A percentile compares a stretch with the other conserved stretches of the same genome.
Conservation (phyloP, 2,888 invertebrate genomes). For the Nasonia oneida region DNA sequence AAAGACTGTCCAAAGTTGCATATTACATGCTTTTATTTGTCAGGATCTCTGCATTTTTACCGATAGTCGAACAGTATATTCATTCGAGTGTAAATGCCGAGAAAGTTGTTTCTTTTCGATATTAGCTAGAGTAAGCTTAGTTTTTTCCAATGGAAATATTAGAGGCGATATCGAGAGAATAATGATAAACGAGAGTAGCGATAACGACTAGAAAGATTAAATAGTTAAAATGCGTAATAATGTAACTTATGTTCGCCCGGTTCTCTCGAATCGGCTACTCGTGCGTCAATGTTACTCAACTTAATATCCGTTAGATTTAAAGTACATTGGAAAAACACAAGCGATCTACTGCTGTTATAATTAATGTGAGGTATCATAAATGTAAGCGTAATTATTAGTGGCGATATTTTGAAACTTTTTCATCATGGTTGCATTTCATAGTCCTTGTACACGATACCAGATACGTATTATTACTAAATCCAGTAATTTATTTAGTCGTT, state of each 20-base stretch:
- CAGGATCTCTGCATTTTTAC: not conserved
- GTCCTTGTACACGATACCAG: slow-evolving; percentile 27
- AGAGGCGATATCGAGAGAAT: slow-evolving; percentile 14
- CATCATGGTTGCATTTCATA: slow-evolving; percentile 24
- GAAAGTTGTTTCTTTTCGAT: slow-evolving; percentile 47
- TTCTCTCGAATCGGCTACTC: slow-evolving; percentile 42
- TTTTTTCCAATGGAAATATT: slow-evolving; percentile 57
- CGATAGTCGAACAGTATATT: not conserved
- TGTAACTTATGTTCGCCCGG: not conserved
- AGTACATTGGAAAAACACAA: slow-evolving; percentile 60
- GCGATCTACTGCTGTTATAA: slow-evolving; percentile 48
- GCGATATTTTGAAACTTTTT: slow-evolving; percentile 39
- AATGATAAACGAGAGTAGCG: slow-evolving; percentile 29
- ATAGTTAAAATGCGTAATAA: not conserved
- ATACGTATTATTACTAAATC: slow-evolving; percentile 38
- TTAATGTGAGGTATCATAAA: slow-evolving; percentile 51
- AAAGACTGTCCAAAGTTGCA: slow-evolving; percentile 44
- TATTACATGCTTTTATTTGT: slow-evolving; percentile 25
- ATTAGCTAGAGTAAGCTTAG: slow-evolving; percentile 48
- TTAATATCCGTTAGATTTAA: slow-evolving; percentile 51
- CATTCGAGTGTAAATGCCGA: not conserved
- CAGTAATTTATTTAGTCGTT: slow-evolving; percentile 43
- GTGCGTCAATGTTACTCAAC: slow-evolving; percentile 48
- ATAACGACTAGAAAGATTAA: slow-evolving; percentile 35
- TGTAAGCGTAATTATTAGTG: slow-evolving; percentile 51